Conservation (phyloP, 2,797 vertebrate species). For the Lerista edwardsae region DNA sequence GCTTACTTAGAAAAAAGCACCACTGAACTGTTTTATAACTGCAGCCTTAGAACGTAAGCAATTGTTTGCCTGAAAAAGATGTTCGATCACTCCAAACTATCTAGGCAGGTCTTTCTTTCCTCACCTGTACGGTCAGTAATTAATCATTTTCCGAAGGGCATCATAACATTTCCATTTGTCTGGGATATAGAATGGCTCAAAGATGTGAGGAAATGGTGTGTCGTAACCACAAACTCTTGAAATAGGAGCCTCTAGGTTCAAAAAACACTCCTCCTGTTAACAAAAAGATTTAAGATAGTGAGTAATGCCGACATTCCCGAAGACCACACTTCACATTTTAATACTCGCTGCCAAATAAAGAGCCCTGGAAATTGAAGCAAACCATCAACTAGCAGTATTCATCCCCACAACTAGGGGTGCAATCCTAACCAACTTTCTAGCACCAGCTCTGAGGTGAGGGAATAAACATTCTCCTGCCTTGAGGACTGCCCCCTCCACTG, state of each 20-base stretch:
- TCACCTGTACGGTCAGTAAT: conserved; percentile 84
- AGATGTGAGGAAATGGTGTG: conserved; percentile 97
- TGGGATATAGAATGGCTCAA: conserved; percentile 98
- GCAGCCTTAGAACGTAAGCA: not conserved
- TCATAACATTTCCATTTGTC: conserved; percentile 99
- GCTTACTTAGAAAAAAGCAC: not conserved
- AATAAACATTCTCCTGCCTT: too few relatives aligned
- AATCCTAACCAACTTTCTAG: too few relatives aligned
- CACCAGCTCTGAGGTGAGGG: too few relatives aligned
- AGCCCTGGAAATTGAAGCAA: conserved; percentile 33
- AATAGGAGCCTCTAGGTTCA: conserved; percentile 96
- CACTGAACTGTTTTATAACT: not conserved
- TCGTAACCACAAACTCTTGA: conserved; percentile 96
- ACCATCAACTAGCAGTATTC: conserved; percentile 41
- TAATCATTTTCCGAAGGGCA: conserved; percentile 93
- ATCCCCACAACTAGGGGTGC: too few relatives aligned
- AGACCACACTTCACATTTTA: conserved; percentile 50
- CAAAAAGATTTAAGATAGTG: conserved; percentile 51
- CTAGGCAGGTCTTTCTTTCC: not conserved
- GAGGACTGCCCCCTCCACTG: too few relatives aligned
- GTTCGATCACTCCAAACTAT: not conserved
- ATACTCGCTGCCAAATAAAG: conserved; percentile 38
- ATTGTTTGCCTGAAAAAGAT: conserved; percentile 11
- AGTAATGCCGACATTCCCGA: conserved; percentile 43
- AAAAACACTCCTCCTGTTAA: conserved; percentile 94